Evolutionary conservation across 2,888 invertebrate species (phyloP), one percentile per base, ranked within the genome.

Genomic region (Eumacrocentrus americanus): DNA sequence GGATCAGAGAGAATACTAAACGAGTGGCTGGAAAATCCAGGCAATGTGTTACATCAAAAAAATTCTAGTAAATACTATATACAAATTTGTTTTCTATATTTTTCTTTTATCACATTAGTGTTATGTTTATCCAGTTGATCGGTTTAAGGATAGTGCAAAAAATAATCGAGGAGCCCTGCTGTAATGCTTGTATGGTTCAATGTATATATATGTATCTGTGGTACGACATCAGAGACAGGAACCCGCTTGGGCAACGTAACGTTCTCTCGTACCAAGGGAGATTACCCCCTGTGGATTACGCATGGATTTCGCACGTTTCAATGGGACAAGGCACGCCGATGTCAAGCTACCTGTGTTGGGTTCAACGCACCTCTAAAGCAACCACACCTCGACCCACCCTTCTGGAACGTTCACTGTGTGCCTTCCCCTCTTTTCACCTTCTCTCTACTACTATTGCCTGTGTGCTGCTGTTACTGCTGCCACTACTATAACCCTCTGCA

Each of bases 321-420:
- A 76, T 76, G 76, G 74, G 75, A 78, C 77, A 72, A 73, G 77
- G 76, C 75, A 73, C 70, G 72, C 65, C 66, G 72, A 77, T 75
- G 77, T 76, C 78, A 79, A 75, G 73, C 75, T 76, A 77, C 78
- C 79, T 78, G 76, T 72, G 70, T 62, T 57, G 73, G 69, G 80
- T 79, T 79, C 79, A 80, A 80, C 76, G 79, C 75, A 80, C 79
- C 78, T 76, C 78, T 75, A 77, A 80, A 76, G 77, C 77, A 77
- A 79, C 79, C 78, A 75, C 79, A 79, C 77, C 78, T 75, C 74
- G 75, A 71, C 69, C 72, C 72, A 73, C 74, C 75, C 75, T 72
- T 70, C 68, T 71, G 72, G 70, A 74, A 70, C 72, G 70, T 72
- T 77, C 75, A 73, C 73, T 69, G 23, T 46, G 22, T 22, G 23